phyloP scores from a whole-genome alignment of 2,888 invertebrate genomes.

The Mythimna loreyi region DNA sequence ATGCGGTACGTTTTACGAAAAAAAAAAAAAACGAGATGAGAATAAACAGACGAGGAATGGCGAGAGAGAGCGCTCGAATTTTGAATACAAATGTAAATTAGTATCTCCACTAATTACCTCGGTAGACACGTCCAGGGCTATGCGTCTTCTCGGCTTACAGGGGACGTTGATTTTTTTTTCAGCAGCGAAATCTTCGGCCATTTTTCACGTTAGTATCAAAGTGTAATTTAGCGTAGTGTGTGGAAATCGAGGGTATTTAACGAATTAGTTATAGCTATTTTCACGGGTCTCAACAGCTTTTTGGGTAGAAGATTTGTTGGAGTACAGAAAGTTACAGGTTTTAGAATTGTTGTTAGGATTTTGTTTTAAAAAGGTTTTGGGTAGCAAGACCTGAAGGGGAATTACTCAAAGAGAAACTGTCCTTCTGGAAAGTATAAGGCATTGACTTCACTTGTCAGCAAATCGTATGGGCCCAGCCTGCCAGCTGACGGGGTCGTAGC shows the following conservation, averaged over 20 bases:
- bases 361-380: neutral
- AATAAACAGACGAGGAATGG: conserved; percentile 90
- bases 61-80: conserved; percentile 90
- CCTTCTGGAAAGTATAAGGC: no score
- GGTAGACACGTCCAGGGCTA: conserved; percentile 88
- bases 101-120: conserved; percentile 90
- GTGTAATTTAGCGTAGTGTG: conserved; percentile 65
- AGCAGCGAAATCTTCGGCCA: conserved; percentile 82
- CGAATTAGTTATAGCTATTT: conserved; percentile 59
- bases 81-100: conserved; percentile 92
- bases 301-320: conserved; percentile 39
- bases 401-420: no score
- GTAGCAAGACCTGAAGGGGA: no score
- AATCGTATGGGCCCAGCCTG: no score
- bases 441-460: no score
- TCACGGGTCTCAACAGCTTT: conserved; percentile 34
- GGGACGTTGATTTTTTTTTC: conserved; percentile 85
- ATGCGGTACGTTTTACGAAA: conserved; percentile 87
- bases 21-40: conserved; percentile 88
- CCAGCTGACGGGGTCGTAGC: no score
- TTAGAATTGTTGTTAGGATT: neutral
- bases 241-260: conserved; percentile 66
- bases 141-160: conserved; percentile 89
- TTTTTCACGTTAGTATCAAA: conserved; percentile 77
- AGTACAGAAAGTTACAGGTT: conserved; percentile 1